Evolutionary conservation across 1,140 invertebrate species (phyloP), one percentile per base, ranked within the genome.

Genomic region (Cataglyphis hispanica): DNA sequence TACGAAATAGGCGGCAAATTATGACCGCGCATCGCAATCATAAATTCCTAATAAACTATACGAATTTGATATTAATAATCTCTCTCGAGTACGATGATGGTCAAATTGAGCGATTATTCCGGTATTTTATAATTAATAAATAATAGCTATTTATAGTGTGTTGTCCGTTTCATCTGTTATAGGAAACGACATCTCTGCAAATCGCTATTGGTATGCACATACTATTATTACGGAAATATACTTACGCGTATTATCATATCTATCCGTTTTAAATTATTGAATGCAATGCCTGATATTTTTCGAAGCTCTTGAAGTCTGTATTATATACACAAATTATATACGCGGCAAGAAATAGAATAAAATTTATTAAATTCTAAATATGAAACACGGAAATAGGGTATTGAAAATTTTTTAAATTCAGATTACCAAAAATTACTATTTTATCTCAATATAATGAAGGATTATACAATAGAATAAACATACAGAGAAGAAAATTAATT

Each of bases 31-130:
- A 10, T 46, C n/a, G 6, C n/a, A 46, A n/a, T 60, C 78, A 46
- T 83, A 83, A 83, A 83, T 83, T 74, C 34, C 78, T 83, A 74
- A 83, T 83, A 83, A 83, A 83, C 78, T 25, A 83, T 61, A 83
- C 53, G n/a, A 74, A 61, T 83, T 83, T 61, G 53, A 37, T 83
- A 74, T 74, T 83, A 74, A 83, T 74, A 83, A 61, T 74, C 67
- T 83, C 78, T 81, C 67, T 46, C 37, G 53, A 83, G 78, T 61
- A 61, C 67, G 53, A 72, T 61, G 67, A 74, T 81, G 64, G 10
- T 70, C 34, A 19, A 81, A 60, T 58, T 27, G 53, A 27, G 4
- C 67, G 78, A 72, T 72, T 83, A 72, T 74, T 74, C 70, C 4
- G 78, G 56, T 43, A 61, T 83, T 83, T 43, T 60, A 67, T 74